Evolutionary conservation across 2,797 vertebrate genomes (phyloP), one percentile per base, ranked within the genome.

Genomic region (Hyperoplus lanceolatus): DNA sequence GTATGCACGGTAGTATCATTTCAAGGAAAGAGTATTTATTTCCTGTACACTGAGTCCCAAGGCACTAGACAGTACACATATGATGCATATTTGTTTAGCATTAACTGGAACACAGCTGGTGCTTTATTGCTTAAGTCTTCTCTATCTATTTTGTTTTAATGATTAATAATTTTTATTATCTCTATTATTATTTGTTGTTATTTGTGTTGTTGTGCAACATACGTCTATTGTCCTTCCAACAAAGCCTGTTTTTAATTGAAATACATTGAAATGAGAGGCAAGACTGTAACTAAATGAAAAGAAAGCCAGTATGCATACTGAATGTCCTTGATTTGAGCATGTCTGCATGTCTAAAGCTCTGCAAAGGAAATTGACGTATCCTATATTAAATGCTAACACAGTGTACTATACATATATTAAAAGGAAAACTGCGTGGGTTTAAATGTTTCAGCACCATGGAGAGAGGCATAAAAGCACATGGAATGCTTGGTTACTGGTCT

Each of bases 61-160:
- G n/a, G 21, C 9, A 43, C 36, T 18, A 16, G n/a, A 41, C 9
- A 43, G 43, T 18, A 16, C 14, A 29, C 12, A 54, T 0, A 29
- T 29, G 29, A 29, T 10, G 5, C 11, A 41, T 29, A 42, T 69
- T 14, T 41, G 1, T 15, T 5, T 5, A 54, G 49, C 6, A 15
- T 55, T 57, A 64, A 64, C 36, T 49, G n/a, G 13, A 62, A 73
- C 42, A 39, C 36, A 46, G 60, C 29, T 29, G 29, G 29, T 29
- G 29, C 29, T 29, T 29, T 29, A 29, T 29, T 29, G 29, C 29
- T 29, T 29, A 29, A 29, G 29, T 29, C 29, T 29, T 29, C 29
- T 29, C 29, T 29, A 29, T 29, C 29, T 29, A 29, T 29, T 29
- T 29, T 29, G 29, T 29, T 29, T 29, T 29, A 29, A 29, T 29